Evolutionary conservation across 2,113 vertebrate species (phyloP).

Genomic region (Hoplias malabaricus): DNA sequence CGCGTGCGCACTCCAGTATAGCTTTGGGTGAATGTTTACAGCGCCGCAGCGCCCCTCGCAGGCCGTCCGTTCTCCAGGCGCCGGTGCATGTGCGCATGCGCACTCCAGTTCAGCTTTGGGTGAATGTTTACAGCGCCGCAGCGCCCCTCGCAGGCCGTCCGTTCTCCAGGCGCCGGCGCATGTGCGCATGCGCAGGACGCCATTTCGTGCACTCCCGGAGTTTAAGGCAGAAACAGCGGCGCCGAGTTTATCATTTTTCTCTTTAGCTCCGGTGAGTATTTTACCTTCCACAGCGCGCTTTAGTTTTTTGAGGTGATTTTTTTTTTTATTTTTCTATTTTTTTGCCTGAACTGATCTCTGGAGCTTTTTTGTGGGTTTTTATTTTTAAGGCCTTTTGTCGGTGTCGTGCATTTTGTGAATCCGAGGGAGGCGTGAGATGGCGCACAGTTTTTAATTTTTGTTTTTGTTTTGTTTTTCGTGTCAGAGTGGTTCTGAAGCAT

Average conservation of each 20-base stretch:
- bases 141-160: no score
- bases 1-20: no score
- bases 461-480: slow-evolving; percentile 57
- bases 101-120: no score
- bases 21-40: no score
- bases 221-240: slow-evolving; percentile 60
- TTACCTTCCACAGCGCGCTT: slow-evolving; percentile 71
- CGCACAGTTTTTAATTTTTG: slow-evolving; percentile 51
- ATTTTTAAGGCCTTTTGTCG: slow-evolving; percentile 66
- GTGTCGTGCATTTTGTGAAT: slow-evolving; percentile 74
- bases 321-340: slow-evolving; percentile 65
- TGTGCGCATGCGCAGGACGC: slow-evolving; percentile 53
- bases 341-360: slow-evolving; percentile 65
- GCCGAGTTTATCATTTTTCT: slow-evolving; percentile 75
- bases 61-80: no score
- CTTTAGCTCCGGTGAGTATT: slow-evolving; percentile 80
- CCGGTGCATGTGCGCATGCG: no score
- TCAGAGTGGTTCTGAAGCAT: slow-evolving; percentile 50
- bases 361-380: slow-evolving; percentile 64
- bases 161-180: no score
- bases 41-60: no score
- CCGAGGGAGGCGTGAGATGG: slow-evolving; percentile 56
- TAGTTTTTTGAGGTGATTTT: slow-evolving; percentile 62
- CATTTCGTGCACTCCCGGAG: slow-evolving; percentile 71
- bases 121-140: no score